Evolutionary conservation across 2,797 vertebrate genomes (phyloP), one percentile per base, ranked within the genome.

Genomic region (Miichthys miiuy): DNA sequence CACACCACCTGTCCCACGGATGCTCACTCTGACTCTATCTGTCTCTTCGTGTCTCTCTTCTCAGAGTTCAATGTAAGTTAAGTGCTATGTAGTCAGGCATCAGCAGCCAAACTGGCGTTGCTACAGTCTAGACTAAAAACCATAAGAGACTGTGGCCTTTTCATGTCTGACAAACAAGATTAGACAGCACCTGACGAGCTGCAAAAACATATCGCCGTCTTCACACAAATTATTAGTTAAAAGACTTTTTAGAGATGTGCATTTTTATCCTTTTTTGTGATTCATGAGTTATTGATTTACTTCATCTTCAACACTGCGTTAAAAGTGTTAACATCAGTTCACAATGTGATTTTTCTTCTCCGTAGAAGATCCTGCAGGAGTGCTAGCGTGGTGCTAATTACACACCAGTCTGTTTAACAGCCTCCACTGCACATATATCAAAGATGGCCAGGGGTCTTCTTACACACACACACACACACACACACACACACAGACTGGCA

Each of bases 351-450:
- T 54, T 47, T 4, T 38, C 54, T 6, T 60, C 6, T 60, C 16
- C 1, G 13, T n/a, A 57, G 21, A 77, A 68, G 50, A 73, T 56
- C 17, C 30, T 42, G 14, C 42, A 67, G 47, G 68, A 27, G 51
- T n/a, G 25, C 65, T 54, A 80, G 77, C 50, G 51, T 61, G 55
- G 63, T 73, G 80, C 80, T 77, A 86, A 85, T 88, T 86, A 79
- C 66, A 84, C n/a, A 79, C 61, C 68, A 62, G 72, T 27, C 58
- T 68, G 73, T 67, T 82, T 67, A 75, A 77, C 70, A 63, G 79
- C 67, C 52, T 83, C 68, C 72, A 79, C 46, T 67, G 86, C 81
- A 86, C 84, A 89, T 84, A 86, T 84, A 88, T 88, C 85, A 89
- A 79, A 86, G 77, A 68, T 58, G 46, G 21, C 23, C 48, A 50